These are phyloP conservation scores for Otocyon megalotis DNA, from an alignment of 2,113 vertebrate species.

Conservation along the genomic window DNA sequence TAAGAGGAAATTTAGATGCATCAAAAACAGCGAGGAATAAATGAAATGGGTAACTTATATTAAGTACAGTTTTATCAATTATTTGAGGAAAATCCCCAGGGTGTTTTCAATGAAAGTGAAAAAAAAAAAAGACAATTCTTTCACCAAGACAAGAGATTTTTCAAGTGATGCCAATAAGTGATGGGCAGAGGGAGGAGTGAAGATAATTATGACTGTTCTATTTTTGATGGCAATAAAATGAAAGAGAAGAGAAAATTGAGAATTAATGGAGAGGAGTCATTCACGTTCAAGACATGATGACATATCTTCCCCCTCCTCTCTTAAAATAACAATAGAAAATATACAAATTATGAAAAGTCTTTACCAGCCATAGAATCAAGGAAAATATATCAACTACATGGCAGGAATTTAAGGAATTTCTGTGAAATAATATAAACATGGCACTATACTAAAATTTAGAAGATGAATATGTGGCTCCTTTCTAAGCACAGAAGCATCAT, in stretches of 20 bases:
- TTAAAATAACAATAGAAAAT: conserved; percentile 22
- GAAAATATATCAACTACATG: neutral
- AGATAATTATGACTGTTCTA: conserved; percentile 53
- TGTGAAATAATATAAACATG: neutral
- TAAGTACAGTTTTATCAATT: conserved; percentile 45
- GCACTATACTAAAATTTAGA: neutral
- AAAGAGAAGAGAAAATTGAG: conserved; percentile 40
- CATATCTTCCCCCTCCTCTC: neutral
- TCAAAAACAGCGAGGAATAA: conserved; percentile 49
- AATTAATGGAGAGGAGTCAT: conserved; percentile 9
- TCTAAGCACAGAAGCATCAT: neutral
- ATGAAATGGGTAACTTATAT: conserved; percentile 49
- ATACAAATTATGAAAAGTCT: neutral
- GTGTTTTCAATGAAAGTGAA: conserved; percentile 27
- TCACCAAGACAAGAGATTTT: neutral
- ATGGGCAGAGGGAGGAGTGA: neutral
- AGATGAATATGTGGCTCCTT: neutral
- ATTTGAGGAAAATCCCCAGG: conserved; percentile 38
- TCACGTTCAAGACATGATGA: neutral
- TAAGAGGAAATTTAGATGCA: conserved; percentile 33
- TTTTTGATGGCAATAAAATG: conserved; percentile 45
- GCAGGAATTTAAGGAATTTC: neutral
- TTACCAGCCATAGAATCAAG: neutral
- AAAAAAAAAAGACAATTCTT: conserved; percentile 3
- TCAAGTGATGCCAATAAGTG: conserved; percentile 16